A percentile compares a stretch with the other conserved stretches of the same genome.
Evolutionary conservation across 2,888 invertebrate species (phyloP).

Genomic region (Lithophane socia): DNA sequence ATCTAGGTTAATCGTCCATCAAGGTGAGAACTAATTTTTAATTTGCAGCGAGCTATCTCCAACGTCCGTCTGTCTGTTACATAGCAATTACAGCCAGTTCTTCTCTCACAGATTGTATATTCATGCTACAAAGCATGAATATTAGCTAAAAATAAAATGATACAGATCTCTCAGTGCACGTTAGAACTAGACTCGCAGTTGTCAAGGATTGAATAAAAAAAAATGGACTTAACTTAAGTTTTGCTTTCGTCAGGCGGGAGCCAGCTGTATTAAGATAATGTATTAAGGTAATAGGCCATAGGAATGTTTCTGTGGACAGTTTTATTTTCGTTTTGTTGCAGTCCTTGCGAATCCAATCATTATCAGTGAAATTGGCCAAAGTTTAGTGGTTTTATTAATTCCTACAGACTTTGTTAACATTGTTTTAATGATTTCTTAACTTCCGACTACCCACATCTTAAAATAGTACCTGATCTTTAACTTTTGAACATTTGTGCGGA

Average conservation of each 20-base stretch:
- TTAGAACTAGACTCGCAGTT: not conserved
- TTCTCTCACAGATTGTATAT: constrained; percentile 1
- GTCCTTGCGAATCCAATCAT: constrained; percentile 27
- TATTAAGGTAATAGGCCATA: constrained; percentile 14
- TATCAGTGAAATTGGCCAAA: constrained; percentile 5
- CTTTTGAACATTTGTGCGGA: no score
- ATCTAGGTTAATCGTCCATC: constrained; percentile 28
- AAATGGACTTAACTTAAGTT: no score
- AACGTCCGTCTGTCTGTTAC: constrained; percentile 26
- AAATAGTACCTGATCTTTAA: not conserved
- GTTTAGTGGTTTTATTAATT: not conserved
- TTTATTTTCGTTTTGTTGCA: constrained; percentile 12
- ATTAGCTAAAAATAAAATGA: constrained; percentile 10
- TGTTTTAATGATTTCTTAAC: not conserved
- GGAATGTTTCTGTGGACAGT: constrained; percentile 19
- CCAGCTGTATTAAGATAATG: no score
- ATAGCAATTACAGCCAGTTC: constrained; percentile 6
- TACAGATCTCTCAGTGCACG: not conserved
- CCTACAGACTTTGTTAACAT: no score
- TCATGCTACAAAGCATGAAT: not conserved
- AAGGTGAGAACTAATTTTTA: constrained; percentile 34
- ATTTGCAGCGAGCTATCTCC: constrained; percentile 18
- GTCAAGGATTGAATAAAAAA: not conserved
- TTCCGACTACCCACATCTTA: not conserved
- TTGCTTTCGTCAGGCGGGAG: not conserved